These are phyloP conservation scores for Helobdella robusta DNA, from an alignment of 2,888 invertebrate species.

Conservation along the genomic window DNA sequence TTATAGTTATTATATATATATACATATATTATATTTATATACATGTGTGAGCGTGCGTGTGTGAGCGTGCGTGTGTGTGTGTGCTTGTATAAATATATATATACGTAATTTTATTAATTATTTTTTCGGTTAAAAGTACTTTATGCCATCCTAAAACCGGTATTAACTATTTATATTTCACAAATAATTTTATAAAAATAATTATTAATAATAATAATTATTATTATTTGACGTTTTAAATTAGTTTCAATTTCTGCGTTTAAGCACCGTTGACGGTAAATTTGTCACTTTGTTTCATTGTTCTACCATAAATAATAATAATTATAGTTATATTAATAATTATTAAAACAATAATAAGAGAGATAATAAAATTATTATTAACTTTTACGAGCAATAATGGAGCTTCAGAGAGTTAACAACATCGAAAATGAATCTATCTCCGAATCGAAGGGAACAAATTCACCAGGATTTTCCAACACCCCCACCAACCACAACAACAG, in stretches of 20 bases:
- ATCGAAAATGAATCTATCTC: too few relatives aligned
- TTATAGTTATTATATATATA: too few relatives aligned
- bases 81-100: not conserved
- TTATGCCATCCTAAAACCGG: not conserved
- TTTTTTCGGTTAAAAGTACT: not conserved
- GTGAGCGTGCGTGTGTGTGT: constrained; percentile 12
- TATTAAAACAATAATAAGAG: not conserved
- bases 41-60: constrained; percentile 7
- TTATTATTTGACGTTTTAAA: not conserved
- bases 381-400: not conserved
- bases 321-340: not conserved
- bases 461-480: constrained; percentile 26
- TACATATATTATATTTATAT: constrained; percentile 2
- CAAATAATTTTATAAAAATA: not conserved
- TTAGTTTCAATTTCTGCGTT: too few relatives aligned
- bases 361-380: not conserved
- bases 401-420: too few relatives aligned
- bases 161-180: not conserved
- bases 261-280: too few relatives aligned
- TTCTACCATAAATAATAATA: too few relatives aligned
- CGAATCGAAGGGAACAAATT: constrained; percentile 23
- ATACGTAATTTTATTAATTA: not conserved
- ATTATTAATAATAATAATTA: not conserved
- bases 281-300: too few relatives aligned
- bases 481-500: not conserved